These are phyloP conservation scores for Mycetomoellerius zeteki DNA, from an alignment of 1,140 invertebrate species.

Conservation along the genomic window DNA sequence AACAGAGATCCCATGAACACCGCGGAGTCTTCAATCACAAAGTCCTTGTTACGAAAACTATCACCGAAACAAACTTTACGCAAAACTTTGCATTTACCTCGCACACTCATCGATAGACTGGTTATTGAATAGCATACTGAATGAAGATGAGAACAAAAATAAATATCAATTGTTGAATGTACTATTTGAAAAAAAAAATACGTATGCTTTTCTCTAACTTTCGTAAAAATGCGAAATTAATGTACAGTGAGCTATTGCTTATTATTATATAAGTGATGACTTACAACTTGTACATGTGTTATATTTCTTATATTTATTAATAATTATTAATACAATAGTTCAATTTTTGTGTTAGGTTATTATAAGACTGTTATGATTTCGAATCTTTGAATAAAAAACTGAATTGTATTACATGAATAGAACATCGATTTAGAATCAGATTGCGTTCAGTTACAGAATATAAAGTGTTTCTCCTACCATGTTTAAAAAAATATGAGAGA, in stretches of 20 bases:
- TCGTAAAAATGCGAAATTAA: conserved; percentile 61
- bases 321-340: conserved; percentile 27
- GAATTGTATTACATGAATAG: too few species aligned
- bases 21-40: conserved; percentile 27
- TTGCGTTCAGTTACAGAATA: neutral
- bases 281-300: conserved; percentile 39
- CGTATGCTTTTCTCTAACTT: conserved; percentile 68
- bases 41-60: conserved; percentile 62
- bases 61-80: conserved; percentile 64
- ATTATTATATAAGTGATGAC: conserved; percentile 6
- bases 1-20: conserved; percentile 76
- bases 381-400: neutral
- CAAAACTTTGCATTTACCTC: conserved; percentile 73
- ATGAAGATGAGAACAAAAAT: conserved; percentile 66
- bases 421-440: conserved; percentile 17
- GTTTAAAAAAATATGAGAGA: neutral
- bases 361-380: conserved; percentile 15
- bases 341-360: conserved; percentile 33
- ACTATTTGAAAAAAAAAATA: conserved; percentile 13
- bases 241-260: conserved; percentile 9
- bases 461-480: neutral
- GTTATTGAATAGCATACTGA: conserved; percentile 69
- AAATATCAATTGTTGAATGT: conserved; percentile 64
- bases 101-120: conserved; percentile 70
- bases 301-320: conserved; percentile 73